Percentiles rank a stretch among this genome's conserved stretches.
Evolutionary conservation across 2,113 vertebrate genomes (phyloP).

Genomic region (Lipophrys pholis): DNA sequence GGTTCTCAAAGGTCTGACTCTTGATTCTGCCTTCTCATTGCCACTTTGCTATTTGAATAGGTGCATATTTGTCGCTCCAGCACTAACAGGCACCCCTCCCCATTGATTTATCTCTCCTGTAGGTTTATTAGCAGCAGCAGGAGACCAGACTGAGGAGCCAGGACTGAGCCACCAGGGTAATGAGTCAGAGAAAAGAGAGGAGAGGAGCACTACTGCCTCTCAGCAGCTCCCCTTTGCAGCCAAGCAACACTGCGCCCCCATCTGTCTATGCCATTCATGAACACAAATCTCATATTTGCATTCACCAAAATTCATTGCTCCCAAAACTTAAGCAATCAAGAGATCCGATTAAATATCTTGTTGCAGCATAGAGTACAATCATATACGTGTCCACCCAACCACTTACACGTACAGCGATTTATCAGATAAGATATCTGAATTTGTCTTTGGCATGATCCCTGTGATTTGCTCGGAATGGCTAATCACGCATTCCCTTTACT

Average conservation of each 20-base stretch:
- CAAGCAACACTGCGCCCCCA: conserved; percentile 74
- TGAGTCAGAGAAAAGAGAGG: conserved; percentile 95
- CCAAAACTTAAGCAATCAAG: neutral
- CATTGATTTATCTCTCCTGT: conserved; percentile 99
- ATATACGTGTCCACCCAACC: neutral
- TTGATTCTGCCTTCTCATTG: conserved; percentile 84
- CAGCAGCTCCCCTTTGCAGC: conserved; percentile 87
- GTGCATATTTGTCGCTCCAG: conserved; percentile 83
- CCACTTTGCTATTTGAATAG: conserved; percentile 84
- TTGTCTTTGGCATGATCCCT: too few species aligned
- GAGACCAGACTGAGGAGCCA: conserved; percentile 95
- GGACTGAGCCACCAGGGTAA: conserved; percentile 97
- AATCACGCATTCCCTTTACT: too few species aligned
- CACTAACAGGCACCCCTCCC: conserved; percentile 99
- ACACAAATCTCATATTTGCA: conserved; percentile 59
- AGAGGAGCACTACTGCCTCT: conserved; percentile 86
- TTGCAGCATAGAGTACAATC: neutral
- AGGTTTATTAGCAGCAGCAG: conserved; percentile 99
- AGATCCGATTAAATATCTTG: neutral
- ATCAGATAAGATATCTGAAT: neutral
- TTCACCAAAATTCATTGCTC: conserved; percentile 25
- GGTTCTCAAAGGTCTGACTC: conserved; percentile 82
- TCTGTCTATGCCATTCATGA: conserved; percentile 67
- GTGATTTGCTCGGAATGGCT: too few species aligned
- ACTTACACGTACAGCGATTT: neutral